Conservation (phyloP, 2,888 invertebrate genomes). For the Eudasyphora cyanicolor region DNA sequence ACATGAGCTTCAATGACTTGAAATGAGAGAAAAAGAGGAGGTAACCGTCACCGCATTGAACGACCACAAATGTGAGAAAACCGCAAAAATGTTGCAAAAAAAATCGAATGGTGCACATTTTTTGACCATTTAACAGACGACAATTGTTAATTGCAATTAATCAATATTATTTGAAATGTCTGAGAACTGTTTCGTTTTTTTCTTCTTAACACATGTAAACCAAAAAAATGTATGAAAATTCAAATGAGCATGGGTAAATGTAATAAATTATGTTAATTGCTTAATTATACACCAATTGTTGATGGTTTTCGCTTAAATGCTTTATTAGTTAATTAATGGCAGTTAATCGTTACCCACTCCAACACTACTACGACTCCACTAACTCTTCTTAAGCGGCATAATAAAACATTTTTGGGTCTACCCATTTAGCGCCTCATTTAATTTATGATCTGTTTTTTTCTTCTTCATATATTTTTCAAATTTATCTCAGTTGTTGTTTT, state of each 20-base stretch:
- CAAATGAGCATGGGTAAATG: not conserved
- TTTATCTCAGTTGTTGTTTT: not conserved
- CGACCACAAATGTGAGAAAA: not conserved
- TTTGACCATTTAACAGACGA: not conserved
- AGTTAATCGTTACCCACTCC: conserved; percentile 19
- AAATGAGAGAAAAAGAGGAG: not conserved
- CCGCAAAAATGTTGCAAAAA: conserved; percentile 15
- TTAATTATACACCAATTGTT: conserved; percentile 40
- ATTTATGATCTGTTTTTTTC: conserved; percentile 6
- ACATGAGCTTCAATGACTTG: not conserved
- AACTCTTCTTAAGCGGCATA: not conserved
- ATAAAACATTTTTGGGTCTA: not conserved
- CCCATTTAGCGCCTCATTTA: conserved; percentile 18
- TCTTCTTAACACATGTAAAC: not conserved
- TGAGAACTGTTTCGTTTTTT: not conserved
- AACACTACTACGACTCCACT: not conserved
- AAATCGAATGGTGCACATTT: not conserved
- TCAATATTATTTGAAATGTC: not conserved
- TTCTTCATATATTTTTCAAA: not conserved
- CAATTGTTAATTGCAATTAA: not conserved
- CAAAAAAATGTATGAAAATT: not conserved
- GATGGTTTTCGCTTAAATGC: conserved; percentile 5
- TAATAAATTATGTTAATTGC: conserved; percentile 35
- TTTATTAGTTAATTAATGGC: conserved; percentile 25
- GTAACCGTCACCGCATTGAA: not conserved